Evolutionary conservation across 1,140 invertebrate species (phyloP).

Genomic region (Magallana gigas): DNA sequence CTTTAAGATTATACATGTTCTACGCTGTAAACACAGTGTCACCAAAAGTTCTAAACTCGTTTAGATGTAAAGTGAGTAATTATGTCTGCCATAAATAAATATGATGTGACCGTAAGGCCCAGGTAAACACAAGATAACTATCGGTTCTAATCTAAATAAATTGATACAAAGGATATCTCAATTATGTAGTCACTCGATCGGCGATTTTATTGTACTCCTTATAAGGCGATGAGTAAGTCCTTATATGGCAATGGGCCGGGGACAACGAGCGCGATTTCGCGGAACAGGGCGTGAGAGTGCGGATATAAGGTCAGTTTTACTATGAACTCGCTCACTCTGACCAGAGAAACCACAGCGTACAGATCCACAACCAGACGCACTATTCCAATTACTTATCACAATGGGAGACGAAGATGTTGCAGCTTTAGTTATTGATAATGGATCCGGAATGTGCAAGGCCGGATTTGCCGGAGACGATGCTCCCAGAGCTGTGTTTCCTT

Average conservation of each 20-base stretch:
- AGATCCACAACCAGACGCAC: not conserved
- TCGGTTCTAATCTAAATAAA: not conserved
- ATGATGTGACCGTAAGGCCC: not conserved
- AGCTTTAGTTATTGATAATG: constrained; percentile 26
- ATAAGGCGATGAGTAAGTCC: constrained; percentile 4
- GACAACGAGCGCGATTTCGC: constrained; percentile 5
- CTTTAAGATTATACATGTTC: too few relatives aligned
- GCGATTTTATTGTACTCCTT: not conserved
- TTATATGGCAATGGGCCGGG: not conserved
- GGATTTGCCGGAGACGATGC: constrained; percentile 33
- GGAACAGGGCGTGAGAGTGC: constrained; percentile 9
- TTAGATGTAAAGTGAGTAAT: constrained; percentile 12
- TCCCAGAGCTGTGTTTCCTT: constrained; percentile 17
- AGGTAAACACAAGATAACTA: not conserved
- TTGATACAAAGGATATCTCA: not conserved
- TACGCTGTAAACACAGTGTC: not conserved
- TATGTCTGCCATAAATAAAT: constrained; percentile 10
- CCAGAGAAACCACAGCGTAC: not conserved
- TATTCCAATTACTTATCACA: not conserved
- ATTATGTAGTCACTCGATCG: not conserved
- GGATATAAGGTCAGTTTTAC: constrained; percentile 31
- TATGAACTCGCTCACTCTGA: not conserved
- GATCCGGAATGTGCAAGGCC: constrained; percentile 15
- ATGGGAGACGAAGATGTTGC: constrained; percentile 21
- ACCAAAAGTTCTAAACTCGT: not conserved